Percentiles rank a stretch among this genome's conserved stretches.
These are phyloP conservation scores for Champsocephalus gunnari DNA, from an alignment of 2,797 vertebrate genomes.

Conservation along the genomic window DNA sequence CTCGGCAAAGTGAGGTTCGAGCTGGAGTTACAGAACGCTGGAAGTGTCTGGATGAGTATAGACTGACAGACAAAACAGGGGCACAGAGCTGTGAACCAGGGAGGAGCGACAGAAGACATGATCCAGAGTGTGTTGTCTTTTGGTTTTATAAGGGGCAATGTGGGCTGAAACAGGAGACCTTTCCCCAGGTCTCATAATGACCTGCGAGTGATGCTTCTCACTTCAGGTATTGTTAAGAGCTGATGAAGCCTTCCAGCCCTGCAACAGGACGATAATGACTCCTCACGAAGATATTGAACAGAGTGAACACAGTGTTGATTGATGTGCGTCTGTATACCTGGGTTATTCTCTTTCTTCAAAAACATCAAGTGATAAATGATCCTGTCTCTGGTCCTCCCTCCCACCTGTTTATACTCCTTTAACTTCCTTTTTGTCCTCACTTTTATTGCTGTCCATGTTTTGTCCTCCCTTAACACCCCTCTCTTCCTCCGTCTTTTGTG, in stretches of 20 bases:
- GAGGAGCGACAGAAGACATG: conserved; percentile 15
- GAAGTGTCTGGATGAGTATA: conserved; percentile 51
- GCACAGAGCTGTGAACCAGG: conserved; percentile 32
- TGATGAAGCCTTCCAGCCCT: not conserved
- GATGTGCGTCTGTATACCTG: conserved; percentile 31
- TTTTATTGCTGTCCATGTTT: conserved; percentile 7
- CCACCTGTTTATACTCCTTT: not conserved
- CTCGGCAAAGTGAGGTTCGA: conserved; percentile 25
- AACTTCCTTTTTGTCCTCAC: conserved; percentile 15
- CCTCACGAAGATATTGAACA: not conserved
- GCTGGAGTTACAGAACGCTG: conserved; percentile 29
- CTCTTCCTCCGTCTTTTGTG: conserved; percentile 38
- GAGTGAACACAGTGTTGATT: not conserved
- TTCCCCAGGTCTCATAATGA: conserved; percentile 19
- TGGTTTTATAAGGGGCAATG: conserved; percentile 14
- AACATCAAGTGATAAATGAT: conserved; percentile 10
- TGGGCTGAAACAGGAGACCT: conserved; percentile 22
- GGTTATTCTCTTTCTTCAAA: conserved; percentile 29
- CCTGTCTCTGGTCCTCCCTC: not conserved
- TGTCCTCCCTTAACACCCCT: conserved; percentile 1
- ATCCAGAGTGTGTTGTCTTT: conserved; percentile 35
- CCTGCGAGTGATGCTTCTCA: conserved; percentile 6
- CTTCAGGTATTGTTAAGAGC: conserved; percentile 5
- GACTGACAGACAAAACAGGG: conserved; percentile 26
- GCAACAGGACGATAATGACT: not conserved